Evolutionary conservation across 2,113 vertebrate genomes (phyloP).

Genomic region (Gobio gobio): DNA sequence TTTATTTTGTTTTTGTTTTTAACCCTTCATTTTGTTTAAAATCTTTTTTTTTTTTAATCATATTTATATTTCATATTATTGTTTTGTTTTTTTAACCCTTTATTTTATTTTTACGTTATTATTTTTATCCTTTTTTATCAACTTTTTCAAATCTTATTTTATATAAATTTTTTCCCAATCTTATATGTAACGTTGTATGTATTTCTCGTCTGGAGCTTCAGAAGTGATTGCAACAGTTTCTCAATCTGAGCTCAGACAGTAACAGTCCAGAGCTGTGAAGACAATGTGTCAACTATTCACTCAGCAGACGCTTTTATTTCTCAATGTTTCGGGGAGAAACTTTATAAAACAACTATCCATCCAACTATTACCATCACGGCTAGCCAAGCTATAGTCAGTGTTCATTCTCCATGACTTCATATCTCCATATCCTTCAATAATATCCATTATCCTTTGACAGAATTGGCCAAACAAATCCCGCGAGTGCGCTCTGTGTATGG

Average conservation of each 20-base stretch:
- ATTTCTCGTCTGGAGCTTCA: background rate
- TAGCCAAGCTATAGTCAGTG: background rate
- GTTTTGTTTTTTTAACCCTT: no score
- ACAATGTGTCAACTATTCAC: background rate
- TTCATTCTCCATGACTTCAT: background rate
- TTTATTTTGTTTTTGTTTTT: no score
- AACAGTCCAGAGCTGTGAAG: no score
- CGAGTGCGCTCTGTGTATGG: constrained; percentile 59
- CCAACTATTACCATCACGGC: background rate
- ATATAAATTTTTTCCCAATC: no score
- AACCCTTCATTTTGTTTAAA: no score
- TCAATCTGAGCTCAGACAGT: background rate
- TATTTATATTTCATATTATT: no score
- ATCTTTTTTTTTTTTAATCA: no score
- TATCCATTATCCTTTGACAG: background rate
- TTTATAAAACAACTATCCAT: background rate
- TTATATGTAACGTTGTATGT: background rate
- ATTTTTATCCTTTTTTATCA: no score
- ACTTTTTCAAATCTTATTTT: no score
- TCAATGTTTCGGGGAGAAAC: background rate
- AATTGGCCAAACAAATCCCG: constrained; percentile 17
- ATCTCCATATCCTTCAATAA: background rate
- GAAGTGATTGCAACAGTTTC: background rate
- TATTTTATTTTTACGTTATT: no score
- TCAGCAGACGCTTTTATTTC: background rate